Percentiles rank a stretch among this genome's conserved stretches.
phyloP scores from a whole-genome alignment of 2,113 vertebrate species.

The Equus przewalskii region DNA sequence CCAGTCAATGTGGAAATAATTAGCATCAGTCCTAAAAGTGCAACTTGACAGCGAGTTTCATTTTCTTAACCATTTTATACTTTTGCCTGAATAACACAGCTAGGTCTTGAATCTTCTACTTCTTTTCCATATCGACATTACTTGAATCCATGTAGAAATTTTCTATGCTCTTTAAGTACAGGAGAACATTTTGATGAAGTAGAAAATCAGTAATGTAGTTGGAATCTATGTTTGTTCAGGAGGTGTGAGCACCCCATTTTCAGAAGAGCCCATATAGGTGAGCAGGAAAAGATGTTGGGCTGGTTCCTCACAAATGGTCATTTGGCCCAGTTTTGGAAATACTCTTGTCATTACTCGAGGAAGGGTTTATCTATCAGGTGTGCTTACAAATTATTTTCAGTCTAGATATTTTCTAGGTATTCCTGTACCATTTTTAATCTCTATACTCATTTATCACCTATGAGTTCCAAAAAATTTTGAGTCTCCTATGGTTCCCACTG shows the following conservation, averaged over 20 bases:
- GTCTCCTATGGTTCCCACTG: neutral
- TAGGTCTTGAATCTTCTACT: neutral
- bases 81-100: neutral
- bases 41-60: neutral
- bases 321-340: neutral
- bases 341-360: neutral
- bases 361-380: neutral
- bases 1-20: slow-evolving; percentile 44
- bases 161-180: neutral
- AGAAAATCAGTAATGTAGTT: neutral
- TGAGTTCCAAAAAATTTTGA: neutral
- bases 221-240: neutral
- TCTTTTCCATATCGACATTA: neutral
- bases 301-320: neutral
- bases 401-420: neutral
- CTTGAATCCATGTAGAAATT: neutral
- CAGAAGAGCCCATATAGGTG: neutral
- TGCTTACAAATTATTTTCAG: slow-evolving; percentile 24
- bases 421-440: neutral
- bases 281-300: neutral
- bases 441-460: neutral
- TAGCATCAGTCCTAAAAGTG: neutral
- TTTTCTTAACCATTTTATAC: slow-evolving; percentile 2
- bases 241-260: neutral
- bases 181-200: neutral